A percentile compares a stretch with the other conserved stretches of the same genome.
Conservation (phyloP, 2,113 vertebrate species). For the Desmodus rotundus region DNA sequence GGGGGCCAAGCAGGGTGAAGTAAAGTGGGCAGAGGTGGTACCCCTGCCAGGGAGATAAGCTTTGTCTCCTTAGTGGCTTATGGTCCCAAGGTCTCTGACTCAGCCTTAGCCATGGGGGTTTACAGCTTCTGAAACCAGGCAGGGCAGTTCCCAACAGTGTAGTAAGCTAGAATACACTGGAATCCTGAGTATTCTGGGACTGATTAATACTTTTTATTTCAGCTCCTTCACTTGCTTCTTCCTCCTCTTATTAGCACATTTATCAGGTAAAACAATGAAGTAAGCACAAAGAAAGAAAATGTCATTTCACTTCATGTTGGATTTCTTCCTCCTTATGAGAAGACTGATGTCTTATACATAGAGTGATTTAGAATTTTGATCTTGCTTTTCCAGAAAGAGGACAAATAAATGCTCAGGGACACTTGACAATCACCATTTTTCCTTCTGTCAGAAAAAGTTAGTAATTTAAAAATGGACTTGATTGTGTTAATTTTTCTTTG, state of each 20-base stretch:
- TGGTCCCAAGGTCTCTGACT: too few relatives aligned
- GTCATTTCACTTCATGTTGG: background rate
- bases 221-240: background rate
- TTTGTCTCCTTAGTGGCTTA: too few relatives aligned
- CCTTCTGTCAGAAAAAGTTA: background rate
- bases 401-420: background rate
- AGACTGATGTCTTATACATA: background rate
- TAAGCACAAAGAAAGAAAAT: constrained; percentile 26
- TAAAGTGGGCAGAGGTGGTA: too few relatives aligned
- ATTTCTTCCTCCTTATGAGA: constrained; percentile 10
- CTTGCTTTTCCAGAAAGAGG: background rate
- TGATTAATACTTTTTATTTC: background rate
- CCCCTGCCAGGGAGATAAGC: too few relatives aligned
- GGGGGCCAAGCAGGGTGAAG: too few relatives aligned
- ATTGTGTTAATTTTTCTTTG: background rate
- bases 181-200: background rate
- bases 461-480: background rate
- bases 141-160: too few relatives aligned
- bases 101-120: too few relatives aligned
- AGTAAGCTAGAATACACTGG: background rate
- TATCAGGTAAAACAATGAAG: background rate
- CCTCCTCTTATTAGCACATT: background rate
- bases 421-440: background rate
- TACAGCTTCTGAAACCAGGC: too few relatives aligned
- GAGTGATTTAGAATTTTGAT: background rate